Conservation (phyloP, 1,140 invertebrate species). For the Antheraea pernyi region DNA sequence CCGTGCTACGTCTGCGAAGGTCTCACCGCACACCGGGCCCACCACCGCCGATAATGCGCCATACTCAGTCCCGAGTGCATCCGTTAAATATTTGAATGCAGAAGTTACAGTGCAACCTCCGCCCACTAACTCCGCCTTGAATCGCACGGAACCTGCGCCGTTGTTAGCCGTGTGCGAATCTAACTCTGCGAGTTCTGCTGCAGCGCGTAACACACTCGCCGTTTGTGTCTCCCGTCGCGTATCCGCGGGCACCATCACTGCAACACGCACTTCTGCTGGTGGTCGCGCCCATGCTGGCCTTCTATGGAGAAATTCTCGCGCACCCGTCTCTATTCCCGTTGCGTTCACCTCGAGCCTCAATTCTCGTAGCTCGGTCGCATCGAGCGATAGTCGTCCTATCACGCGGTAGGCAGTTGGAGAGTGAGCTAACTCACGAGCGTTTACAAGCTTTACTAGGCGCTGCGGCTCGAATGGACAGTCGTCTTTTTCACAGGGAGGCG, state of each 20-base stretch:
- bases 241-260: constrained; percentile 22
- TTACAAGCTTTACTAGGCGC: constrained; percentile 20
- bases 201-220: constrained; percentile 30
- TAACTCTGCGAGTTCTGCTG: constrained; percentile 38
- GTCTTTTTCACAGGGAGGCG: constrained; percentile 18
- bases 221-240: constrained; percentile 32
- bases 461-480: constrained; percentile 21
- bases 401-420: constrained; percentile 19
- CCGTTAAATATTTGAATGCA: constrained; percentile 49
- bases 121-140: constrained; percentile 50
- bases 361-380: constrained; percentile 10
- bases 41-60: constrained; percentile 51
- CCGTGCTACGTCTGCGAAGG: constrained; percentile 52
- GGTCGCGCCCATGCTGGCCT: constrained; percentile 44
- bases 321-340: constrained; percentile 18
- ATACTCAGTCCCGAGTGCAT: constrained; percentile 50
- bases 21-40: constrained; percentile 58
- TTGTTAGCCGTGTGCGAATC: constrained; percentile 15
- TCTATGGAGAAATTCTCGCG: constrained; percentile 18
- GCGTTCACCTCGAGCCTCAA: constrained; percentile 20
- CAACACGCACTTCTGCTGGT: constrained; percentile 26
- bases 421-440: constrained; percentile 15
- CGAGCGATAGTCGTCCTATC: constrained; percentile 13
- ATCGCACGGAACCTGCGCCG: constrained; percentile 18
- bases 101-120: constrained; percentile 46